Evolutionary conservation across 2,888 invertebrate genomes (phyloP).

Genomic region (Clivina fossor): DNA sequence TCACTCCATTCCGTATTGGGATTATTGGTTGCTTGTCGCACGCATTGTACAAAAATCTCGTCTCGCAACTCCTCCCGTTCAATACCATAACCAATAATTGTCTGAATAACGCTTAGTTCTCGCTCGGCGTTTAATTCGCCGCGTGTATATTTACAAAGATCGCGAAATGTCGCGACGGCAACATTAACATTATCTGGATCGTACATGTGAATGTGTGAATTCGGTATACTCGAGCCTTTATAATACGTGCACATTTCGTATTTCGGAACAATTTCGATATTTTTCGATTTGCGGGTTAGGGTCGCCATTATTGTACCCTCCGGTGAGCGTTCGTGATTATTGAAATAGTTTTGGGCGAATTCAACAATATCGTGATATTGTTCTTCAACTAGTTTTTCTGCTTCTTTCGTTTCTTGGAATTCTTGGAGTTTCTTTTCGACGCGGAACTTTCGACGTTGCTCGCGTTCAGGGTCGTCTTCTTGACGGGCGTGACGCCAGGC

Average conservation of each 20-base stretch:
- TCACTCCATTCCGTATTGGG: conserved; percentile 82
- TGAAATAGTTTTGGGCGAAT: conserved; percentile 93
- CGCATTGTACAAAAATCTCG: conserved; percentile 87
- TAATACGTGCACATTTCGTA: conserved; percentile 92
- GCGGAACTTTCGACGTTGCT: conserved; percentile 78
- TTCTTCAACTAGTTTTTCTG: conserved; percentile 59
- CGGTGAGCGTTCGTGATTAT: conserved; percentile 81
- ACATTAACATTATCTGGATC: conserved; percentile 91
- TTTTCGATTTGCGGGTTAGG: conserved; percentile 75
- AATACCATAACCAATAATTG: conserved; percentile 81
- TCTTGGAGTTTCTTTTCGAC: conserved; percentile 86
- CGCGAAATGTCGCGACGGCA: conserved; percentile 65
- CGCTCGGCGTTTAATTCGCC: conserved; percentile 84
- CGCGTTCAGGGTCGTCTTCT: conserved; percentile 61
- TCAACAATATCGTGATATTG: conserved; percentile 80
- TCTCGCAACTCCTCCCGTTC: conserved; percentile 90
- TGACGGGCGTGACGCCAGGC: conserved; percentile 47
- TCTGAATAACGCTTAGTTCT: conserved; percentile 81
- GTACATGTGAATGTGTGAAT: conserved; percentile 92
- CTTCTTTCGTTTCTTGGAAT: conserved; percentile 64
- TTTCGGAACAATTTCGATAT: conserved; percentile 79
- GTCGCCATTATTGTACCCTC: conserved; percentile 89
- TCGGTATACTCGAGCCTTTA: conserved; percentile 84
- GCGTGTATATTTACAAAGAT: conserved; percentile 84
- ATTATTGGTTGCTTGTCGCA: conserved; percentile 86